phyloP scores from a whole-genome alignment of 2,797 vertebrate species.

The Otus scops region DNA sequence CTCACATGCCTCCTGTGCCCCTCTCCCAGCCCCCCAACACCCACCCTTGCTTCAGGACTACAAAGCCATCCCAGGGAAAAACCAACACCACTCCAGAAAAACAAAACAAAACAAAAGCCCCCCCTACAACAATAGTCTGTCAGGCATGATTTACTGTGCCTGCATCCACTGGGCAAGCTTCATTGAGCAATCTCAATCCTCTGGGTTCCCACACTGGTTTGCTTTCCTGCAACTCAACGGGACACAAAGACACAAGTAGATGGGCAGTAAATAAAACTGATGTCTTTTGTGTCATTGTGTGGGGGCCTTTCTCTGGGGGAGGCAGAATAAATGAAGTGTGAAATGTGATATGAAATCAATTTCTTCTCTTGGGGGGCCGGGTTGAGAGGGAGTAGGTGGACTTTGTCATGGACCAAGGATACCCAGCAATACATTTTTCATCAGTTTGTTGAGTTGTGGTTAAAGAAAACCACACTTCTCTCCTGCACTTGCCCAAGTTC shows the following conservation, averaged over 20 bases:
- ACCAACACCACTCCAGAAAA: neutral
- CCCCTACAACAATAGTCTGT: slow-evolving; percentile 75
- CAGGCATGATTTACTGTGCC: slow-evolving; percentile 78
- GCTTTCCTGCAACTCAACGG: slow-evolving; percentile 67
- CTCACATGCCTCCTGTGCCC: neutral
- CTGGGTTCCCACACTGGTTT: slow-evolving; percentile 74
- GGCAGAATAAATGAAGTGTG: slow-evolving; percentile 74
- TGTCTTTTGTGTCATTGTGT: slow-evolving; percentile 68
- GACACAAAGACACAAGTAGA: slow-evolving; percentile 70
- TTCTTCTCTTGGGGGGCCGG: slow-evolving; percentile 45
- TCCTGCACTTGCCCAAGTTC: neutral
- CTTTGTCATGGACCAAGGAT: neutral
- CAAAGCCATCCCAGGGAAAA: neutral
- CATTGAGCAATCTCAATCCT: slow-evolving; percentile 80
- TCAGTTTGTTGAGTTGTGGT: neutral
- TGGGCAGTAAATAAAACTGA: slow-evolving; percentile 69
- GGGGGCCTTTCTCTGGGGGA: slow-evolving; percentile 66
- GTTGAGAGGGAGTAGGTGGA: neutral
- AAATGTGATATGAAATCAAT: slow-evolving; percentile 78
- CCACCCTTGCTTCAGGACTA: neutral
- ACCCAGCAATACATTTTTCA: neutral
- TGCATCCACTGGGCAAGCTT: slow-evolving; percentile 73
- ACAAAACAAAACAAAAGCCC: slow-evolving; percentile 58
- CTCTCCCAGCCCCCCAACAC: neutral
- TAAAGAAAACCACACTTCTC: neutral